These are phyloP conservation scores for Athripsodes cinereus DNA, from an alignment of 2,888 invertebrate genomes.

Conservation along the genomic window DNA sequence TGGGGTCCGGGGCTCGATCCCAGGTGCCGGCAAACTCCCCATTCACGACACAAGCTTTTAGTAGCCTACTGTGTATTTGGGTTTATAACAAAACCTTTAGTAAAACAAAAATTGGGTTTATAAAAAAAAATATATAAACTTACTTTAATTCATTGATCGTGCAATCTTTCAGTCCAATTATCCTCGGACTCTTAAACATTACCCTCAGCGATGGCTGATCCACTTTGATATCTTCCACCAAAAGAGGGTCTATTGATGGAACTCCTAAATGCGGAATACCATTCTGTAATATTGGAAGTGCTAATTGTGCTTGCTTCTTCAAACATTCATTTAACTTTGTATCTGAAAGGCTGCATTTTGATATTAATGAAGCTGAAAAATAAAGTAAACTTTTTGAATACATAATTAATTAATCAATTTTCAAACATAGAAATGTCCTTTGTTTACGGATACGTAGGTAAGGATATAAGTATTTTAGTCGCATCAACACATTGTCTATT, in stretches of 20 bases:
- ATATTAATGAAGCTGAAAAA: conserved; percentile 22
- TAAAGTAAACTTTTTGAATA: not conserved
- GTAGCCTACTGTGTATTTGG: no score
- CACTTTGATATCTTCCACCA: conserved; percentile 13
- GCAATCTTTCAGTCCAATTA: conserved; percentile 18
- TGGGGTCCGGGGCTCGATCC: no score
- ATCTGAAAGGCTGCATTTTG: conserved; percentile 16
- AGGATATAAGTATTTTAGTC: no score
- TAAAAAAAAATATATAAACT: conserved; percentile 1
- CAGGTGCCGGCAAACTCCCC: no score
- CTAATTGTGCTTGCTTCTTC: conserved; percentile 10
- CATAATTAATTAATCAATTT: not conserved
- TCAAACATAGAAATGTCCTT: no score
- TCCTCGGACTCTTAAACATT: conserved; percentile 9
- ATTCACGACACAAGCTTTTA: no score
- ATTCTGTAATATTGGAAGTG: conserved; percentile 12
- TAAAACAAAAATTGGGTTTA: no score
- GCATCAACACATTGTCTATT: no score
- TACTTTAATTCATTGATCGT: conserved; percentile 23
- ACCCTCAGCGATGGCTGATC: conserved; percentile 21
- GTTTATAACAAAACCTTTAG: no score
- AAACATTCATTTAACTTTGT: conserved; percentile 12
- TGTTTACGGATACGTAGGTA: no score
- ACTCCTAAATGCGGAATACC: conserved; percentile 18
- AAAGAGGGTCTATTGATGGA: conserved; percentile 21